Evolutionary conservation across 2,888 invertebrate species (phyloP).

Genomic region (Andricus quercusramuli): DNA sequence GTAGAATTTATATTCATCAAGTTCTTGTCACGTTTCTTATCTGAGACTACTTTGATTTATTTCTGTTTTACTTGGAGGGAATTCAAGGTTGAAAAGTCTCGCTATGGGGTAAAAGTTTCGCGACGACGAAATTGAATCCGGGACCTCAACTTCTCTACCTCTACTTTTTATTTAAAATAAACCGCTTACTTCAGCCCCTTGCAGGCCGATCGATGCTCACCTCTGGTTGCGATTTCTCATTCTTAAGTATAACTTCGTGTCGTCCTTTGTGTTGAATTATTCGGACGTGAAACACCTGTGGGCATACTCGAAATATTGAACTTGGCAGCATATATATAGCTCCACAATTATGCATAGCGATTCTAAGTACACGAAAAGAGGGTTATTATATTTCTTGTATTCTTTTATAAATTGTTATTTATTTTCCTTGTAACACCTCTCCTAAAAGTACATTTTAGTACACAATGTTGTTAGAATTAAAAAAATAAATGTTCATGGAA

Average conservation of each 20-base stretch:
- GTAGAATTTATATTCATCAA: conserved; percentile 28
- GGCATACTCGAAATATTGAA: conserved; percentile 1
- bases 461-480: not conserved
- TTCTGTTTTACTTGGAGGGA: conserved; percentile 16
- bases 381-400: not conserved
- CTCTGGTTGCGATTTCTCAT: conserved; percentile 19
- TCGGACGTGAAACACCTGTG: conserved; percentile 12
- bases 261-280: conserved; percentile 12
- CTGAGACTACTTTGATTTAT: conserved; percentile 35
- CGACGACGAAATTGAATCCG: conserved; percentile 18
- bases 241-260: conserved; percentile 6
- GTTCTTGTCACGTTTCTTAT: conserved; percentile 24
- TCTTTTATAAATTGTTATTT: not conserved
- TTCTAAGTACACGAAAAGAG: not conserved
- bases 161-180: conserved; percentile 38
- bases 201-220: conserved; percentile 29
- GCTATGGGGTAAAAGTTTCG: conserved; percentile 34
- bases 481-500: not conserved
- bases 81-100: conserved; percentile 33
- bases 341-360: not conserved
- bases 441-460: not conserved
- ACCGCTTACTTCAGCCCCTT: conserved; percentile 29
- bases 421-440: not conserved
- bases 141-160: not conserved
- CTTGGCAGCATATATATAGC: not conserved